Base-by-base conservation (phyloP, 2,888 invertebrate genomes). In the Drosophila fulvimacula region DNA sequence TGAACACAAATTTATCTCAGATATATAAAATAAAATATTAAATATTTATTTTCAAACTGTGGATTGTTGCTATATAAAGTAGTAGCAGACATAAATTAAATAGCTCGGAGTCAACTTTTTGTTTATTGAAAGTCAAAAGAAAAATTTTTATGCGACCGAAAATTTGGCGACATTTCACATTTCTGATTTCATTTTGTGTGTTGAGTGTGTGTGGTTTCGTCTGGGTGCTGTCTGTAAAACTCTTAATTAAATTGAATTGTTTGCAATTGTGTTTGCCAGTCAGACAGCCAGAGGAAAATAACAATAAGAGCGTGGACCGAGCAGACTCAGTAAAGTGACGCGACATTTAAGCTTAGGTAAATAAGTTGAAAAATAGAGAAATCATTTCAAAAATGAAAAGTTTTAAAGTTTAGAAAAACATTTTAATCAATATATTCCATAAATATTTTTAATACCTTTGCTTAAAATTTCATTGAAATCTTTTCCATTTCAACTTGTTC, bases 231-330 rank as follows among this genome's bases (percentile, higher is more conserved):
- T 42, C 36, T 46, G 61, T 39, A 57, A 62, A 85, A 88, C 75
- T 89, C 80, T 80, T 74, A 88, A 88, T 81, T 88, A 87, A 86
- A 89, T 89, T 82, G 78, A 78, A 84, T 87, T 84, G 85, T 80
- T 82, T 75, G 81, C 72, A 73, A 73, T 79, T 73, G 79, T 71
- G 73, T 81, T 82, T 72, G 72, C 63, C 67, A 72, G 79, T 32
- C 69, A 56, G 52, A 74, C 66, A 56, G 51, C 27, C 32, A 66
- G 52, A 80, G 83, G 66, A 71, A 56, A 51, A 69, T 57, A 61
- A 51, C 55, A 49, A 69, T 41, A 49, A 53, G 27, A 58, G 21
- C 56, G n/a, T 6, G 19, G 24, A 7, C 4, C 21, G 36, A 52
- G 38, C 21, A 39, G 46, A 52, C n/a, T 27, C 55, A 13, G 52